Conservation (phyloP, 2,797 vertebrate species). For the Phylloscopus collybita region DNA sequence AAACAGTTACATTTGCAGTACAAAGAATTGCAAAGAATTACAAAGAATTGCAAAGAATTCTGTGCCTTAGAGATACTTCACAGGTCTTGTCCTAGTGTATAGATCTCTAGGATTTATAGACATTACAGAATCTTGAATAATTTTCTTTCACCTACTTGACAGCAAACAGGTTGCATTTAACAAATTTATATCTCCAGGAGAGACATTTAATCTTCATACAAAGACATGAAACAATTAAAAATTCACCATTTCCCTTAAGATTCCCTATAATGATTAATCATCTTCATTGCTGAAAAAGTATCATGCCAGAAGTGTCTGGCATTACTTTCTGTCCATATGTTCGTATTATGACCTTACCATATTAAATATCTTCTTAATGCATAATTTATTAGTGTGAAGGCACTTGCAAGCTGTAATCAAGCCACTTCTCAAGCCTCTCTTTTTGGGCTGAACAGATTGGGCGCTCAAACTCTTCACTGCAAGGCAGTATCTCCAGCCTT, state of each 20-base stretch:
- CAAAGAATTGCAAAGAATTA: too few relatives aligned
- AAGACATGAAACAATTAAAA: conserved; percentile 29
- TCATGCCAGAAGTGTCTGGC: conserved; percentile 23
- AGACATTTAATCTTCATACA: conserved; percentile 15
- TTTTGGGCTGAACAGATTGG: neutral
- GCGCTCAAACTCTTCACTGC: neutral
- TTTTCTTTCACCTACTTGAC: conserved; percentile 4
- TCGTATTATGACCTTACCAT: conserved; percentile 16
- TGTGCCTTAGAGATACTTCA: neutral
- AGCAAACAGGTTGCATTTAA: neutral
- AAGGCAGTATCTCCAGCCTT: conserved; percentile 1
- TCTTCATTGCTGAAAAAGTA: neutral
- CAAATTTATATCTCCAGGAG: neutral
- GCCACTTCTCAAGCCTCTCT: neutral
- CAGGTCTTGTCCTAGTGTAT: neutral
- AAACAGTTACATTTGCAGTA: neutral
- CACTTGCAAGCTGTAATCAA: conserved; percentile 2
- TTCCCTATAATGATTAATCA: conserved; percentile 28
- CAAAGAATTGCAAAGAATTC: neutral
- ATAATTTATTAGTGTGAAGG: conserved; percentile 24
- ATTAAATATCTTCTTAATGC: conserved; percentile 35
- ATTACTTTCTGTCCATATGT: conserved; percentile 17
- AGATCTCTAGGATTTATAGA: neutral
- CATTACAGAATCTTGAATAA: neutral
- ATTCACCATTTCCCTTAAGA: conserved; percentile 4